Base-by-base conservation (phyloP, 2,888 invertebrate genomes). In the Drosophila suboccidentalis region DNA sequence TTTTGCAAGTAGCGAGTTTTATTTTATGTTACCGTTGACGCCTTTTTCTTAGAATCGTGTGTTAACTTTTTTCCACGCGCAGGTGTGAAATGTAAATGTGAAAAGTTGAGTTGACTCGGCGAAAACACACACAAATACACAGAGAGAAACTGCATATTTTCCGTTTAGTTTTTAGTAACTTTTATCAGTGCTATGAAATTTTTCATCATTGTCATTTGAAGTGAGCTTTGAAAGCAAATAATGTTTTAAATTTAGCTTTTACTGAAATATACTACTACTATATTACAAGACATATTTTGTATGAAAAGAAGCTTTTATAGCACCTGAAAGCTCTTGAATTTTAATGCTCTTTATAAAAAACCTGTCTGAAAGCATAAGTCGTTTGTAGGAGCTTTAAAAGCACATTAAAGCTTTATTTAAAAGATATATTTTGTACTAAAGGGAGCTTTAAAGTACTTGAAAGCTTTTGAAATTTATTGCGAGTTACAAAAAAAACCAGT, bases 71-170 rank as follows among this genome's bases (percentile, higher is more conserved):
- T 68, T 70, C 70, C 65, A 71, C 63, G 64, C 57, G 59, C 71
- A 84, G 88, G 84, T 87, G 84, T 82, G 88, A 84, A 84, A 84
- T 84, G 88, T 80, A 86, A 86, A 80, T 86, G 84, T 71, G 73
- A 67, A 41, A 80, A 82, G 84, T 72, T 74, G 29, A 57, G 69
- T 71, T 77, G 61, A 72, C 81, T 81, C 80, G 50, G 51, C 41
- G 49, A 51, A 73, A 26, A 57, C 22, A 53, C 58, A 50, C n/a
- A 55, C 43, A 50, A 38, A 43, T 11, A 60, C 4, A 10, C n/a
- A n/a, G 22, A 22, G 50, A 4, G 50, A 22, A 34, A 62, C 36
- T 22, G 9, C 9, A 9, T 32, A 2, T 32, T 32, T 9, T 32
- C 2, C 9, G 9, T 32, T 32, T 32, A 32, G 1, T 9, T 32